Conservation (phyloP, 2,797 vertebrate genomes). For the Muraenolepis orangiensis region DNA sequence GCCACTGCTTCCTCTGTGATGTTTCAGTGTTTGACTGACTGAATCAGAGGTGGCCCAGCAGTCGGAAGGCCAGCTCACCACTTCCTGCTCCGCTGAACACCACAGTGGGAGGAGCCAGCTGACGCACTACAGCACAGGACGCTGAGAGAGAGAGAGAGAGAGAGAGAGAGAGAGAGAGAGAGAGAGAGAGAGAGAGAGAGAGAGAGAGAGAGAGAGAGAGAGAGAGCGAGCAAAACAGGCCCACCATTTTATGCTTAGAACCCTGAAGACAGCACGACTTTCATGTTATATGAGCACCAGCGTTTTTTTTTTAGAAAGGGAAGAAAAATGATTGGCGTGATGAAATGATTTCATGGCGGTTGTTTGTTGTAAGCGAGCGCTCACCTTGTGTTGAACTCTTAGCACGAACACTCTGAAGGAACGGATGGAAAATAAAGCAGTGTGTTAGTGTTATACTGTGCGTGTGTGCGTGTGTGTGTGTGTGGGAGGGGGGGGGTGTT, state of each 20-base stretch:
- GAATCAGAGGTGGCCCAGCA: too few species aligned
- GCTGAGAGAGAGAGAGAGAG: conserved; percentile 47
- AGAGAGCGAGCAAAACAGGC: background rate
- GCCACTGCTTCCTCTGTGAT: too few species aligned
- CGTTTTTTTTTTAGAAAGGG: too few species aligned
- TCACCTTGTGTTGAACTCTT: conserved; percentile 66
- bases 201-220: conserved; percentile 28
- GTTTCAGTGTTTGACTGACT: too few species aligned
- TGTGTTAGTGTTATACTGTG: conserved; percentile 3
- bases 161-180: conserved; percentile 13
- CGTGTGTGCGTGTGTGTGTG: background rate
- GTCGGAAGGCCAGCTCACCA: conserved; percentile 57
- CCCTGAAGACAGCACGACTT: background rate
- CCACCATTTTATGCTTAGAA: too few species aligned
- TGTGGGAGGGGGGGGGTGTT: too few species aligned
- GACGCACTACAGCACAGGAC: conserved; percentile 33
- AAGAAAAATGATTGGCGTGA: background rate
- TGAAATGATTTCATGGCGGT: background rate
- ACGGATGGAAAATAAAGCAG: conserved; percentile 10
- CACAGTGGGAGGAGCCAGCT: conserved; percentile 29
- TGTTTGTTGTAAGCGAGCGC: background rate
- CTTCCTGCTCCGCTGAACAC: conserved; percentile 55
- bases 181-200: conserved; percentile 20
- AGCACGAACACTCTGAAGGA: conserved; percentile 66
- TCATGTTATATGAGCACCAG: background rate